A percentile compares a stretch with the other conserved stretches of the same genome.
Evolutionary conservation across 2,888 invertebrate species (phyloP).

Genomic region (Tineola bisselliella): DNA sequence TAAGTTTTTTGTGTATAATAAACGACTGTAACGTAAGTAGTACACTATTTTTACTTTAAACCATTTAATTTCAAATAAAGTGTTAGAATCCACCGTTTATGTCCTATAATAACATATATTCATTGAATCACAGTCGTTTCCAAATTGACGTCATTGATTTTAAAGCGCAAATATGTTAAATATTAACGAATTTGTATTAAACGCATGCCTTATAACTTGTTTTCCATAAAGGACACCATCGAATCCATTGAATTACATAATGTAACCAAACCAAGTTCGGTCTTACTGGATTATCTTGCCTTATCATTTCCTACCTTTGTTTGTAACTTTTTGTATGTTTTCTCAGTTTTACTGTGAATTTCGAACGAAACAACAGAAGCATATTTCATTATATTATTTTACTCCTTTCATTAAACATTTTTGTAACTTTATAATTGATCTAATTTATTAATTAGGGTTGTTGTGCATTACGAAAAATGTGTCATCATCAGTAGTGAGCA

Average conservation of each 20-base stretch:
- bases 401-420: neutral
- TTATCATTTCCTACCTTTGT: constrained; percentile 8
- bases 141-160: constrained; percentile 58
- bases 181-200: neutral
- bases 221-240: constrained; percentile 15
- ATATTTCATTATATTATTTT: neutral
- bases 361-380: neutral
- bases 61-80: neutral
- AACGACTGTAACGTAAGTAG: neutral
- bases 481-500: constrained; percentile 18
- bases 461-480: constrained; percentile 13
- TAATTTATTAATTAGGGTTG: constrained; percentile 6
- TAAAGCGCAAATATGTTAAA: constrained; percentile 24
- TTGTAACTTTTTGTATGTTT: neutral
- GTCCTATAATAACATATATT: neutral
- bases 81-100: neutral
- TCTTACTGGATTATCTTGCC: neutral
- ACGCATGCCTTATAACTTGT: constrained; percentile 4
- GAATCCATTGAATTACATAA: neutral
- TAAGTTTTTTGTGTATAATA: neutral
- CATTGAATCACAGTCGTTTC: constrained; percentile 17
- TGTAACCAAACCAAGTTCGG: neutral
- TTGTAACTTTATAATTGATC: neutral
- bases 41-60: neutral
- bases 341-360: neutral